Conservation (phyloP, 1,140 invertebrate species). For the Onthophagus taurus region DNA sequence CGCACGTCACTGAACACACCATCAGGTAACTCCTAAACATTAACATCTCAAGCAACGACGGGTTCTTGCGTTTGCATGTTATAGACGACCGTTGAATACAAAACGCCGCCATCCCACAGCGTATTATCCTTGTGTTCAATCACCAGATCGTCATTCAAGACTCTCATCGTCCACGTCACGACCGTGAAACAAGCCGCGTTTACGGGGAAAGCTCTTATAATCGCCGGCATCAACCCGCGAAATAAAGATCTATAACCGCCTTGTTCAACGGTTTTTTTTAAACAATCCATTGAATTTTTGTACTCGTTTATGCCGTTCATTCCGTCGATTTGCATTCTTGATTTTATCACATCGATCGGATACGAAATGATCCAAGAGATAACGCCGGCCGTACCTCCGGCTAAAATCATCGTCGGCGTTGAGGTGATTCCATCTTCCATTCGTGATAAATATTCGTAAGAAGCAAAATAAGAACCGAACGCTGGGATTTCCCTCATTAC, state of each 20-base stretch:
- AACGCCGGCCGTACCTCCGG: slow-evolving; percentile 71
- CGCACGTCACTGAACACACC: too few species aligned
- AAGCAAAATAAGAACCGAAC: slow-evolving; percentile 59
- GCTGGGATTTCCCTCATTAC: slow-evolving; percentile 65
- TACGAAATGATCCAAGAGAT: slow-evolving; percentile 78
- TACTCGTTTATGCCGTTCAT: slow-evolving; percentile 46
- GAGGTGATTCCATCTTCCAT: slow-evolving; percentile 37
- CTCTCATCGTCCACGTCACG: slow-evolving; percentile 62
- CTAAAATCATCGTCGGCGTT: slow-evolving; percentile 54
- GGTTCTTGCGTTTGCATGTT: too few species aligned
- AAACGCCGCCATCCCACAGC: too few species aligned
- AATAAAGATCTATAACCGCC: slow-evolving; percentile 63
- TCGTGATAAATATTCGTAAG: slow-evolving; percentile 62
- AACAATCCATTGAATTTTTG: slow-evolving; percentile 59
- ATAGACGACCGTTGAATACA: too few species aligned
- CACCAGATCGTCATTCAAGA: slow-evolving; percentile 27
- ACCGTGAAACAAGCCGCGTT: slow-evolving; percentile 85
- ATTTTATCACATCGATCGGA: slow-evolving; percentile 85
- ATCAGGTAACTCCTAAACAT: too few species aligned
- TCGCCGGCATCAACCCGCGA: slow-evolving; percentile 63
- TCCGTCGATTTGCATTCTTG: slow-evolving; percentile 71
- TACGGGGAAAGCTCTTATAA: slow-evolving; percentile 81
- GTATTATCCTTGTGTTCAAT: too few species aligned
- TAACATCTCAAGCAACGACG: too few species aligned
- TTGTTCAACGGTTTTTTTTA: slow-evolving; percentile 50